Evolutionary conservation across 2,113 vertebrate species (phyloP), one percentile per base, ranked within the genome.

Genomic region (Periophthalmodon schlosseri): DNA sequence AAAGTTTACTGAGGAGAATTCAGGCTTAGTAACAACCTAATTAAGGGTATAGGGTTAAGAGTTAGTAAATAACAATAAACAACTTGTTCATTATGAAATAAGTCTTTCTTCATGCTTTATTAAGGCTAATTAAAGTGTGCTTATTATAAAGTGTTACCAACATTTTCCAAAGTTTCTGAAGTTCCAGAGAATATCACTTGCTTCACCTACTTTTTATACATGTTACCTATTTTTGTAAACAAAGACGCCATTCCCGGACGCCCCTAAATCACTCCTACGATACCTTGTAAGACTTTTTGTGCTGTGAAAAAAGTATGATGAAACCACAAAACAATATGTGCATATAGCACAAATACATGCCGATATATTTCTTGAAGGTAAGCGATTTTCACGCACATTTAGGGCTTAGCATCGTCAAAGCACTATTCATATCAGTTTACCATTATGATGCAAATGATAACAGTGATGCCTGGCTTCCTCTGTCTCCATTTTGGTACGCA

Each of bases 391-490:
- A 86, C 61, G 81, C 82, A 67, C 44, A 78, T 84, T 81, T 86
- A 79, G 80, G 79, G 90, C 91, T 92, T 89, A 91, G 90, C 86
- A 63, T 78, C 73, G 57, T 81, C 74, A 72, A 76, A 39, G 83
- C 75, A 70, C 82, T 78, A 86, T 91, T 91, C 89, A 83, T 84
- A 91, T 86, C 86, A 86, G 72, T 89, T 81, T 66, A 79, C 85
- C 81, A 91, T 92, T 91, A 92, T 92, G 90, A 92, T 92, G 91
- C 91, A 90, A 92, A 91, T 92, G 90, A 91, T 92, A 92, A 91
- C 82, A 73, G 79, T 46, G 81, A 73, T 66, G 82, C 78, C 83
- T 81, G 84, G 85, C 79, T 81, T 63, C 57, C 76, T 75, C 74
- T 61, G 71, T 49, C 36, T 80, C 70, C 44, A 74, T 82, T 74